A percentile compares a stretch with the other conserved stretches of the same genome.
These are phyloP conservation scores for Melanotaenia pygmaea DNA, from an alignment of 2,797 vertebrate species.

Conservation along the genomic window DNA sequence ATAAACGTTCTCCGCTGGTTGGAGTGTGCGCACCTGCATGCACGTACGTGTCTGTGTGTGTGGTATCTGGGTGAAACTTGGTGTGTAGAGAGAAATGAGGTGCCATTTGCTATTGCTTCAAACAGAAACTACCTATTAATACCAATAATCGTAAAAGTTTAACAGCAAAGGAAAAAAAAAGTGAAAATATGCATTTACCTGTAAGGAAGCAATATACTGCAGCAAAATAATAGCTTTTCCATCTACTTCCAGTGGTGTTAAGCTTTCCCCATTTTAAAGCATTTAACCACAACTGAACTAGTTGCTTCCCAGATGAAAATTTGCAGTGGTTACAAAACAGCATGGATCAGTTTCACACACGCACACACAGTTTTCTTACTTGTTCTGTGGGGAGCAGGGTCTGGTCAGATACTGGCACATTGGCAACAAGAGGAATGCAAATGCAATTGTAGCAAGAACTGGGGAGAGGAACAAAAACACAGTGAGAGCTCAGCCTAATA, in stretches of 20 bases:
- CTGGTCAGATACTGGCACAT: constrained; percentile 99
- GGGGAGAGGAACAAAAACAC: constrained; percentile 58
- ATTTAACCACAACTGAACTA: constrained; percentile 9
- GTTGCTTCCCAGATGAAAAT: not conserved
- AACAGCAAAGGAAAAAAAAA: not conserved
- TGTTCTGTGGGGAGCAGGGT: constrained; percentile 98
- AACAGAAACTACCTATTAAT: too few species aligned
- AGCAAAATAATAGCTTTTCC: too few species aligned
- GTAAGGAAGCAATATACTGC: too few species aligned
- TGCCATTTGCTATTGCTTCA: too few species aligned
- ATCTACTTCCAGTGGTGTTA: not conserved
- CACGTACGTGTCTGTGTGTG: too few species aligned
- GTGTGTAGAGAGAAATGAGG: too few species aligned
- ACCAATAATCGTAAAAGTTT: not conserved
- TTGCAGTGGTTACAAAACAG: constrained; percentile 7
- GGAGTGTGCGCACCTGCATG: too few species aligned
- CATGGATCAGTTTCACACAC: constrained; percentile 1
- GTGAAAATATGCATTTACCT: not conserved
- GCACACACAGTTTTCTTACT: constrained; percentile 86
- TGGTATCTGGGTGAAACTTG: too few species aligned
- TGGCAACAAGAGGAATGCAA: constrained; percentile 98
- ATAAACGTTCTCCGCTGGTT: too few species aligned
- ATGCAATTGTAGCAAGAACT: constrained; percentile 99
- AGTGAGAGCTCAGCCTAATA: constrained; percentile 39
- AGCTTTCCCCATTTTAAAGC: not conserved